These are phyloP conservation scores for Trichopoda pennipes DNA, from an alignment of 2,888 invertebrate species.

Conservation along the genomic window DNA sequence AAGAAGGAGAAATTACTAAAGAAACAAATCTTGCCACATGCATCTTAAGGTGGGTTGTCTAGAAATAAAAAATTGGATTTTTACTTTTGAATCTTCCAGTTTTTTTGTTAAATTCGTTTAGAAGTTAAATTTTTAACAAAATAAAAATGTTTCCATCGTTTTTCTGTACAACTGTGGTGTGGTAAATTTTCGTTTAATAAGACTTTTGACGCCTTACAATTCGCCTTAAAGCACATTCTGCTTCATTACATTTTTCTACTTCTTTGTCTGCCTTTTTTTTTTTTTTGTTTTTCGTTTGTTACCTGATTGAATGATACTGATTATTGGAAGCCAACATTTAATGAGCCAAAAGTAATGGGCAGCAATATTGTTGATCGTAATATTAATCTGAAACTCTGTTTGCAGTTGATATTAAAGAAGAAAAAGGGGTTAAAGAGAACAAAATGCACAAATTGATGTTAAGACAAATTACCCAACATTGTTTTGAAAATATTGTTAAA, in stretches of 20 bases:
- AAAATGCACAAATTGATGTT: conserved; percentile 47
- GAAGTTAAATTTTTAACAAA: conserved; percentile 11
- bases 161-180: conserved; percentile 67
- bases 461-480: conserved; percentile 62
- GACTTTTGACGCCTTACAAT: conserved; percentile 77
- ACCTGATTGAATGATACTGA: conserved; percentile 67
- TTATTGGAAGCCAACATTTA: conserved; percentile 68
- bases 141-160: conserved; percentile 36
- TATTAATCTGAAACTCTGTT: neutral
- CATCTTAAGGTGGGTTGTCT: conserved; percentile 36
- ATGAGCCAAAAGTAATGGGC: conserved; percentile 65
- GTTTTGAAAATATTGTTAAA: conserved; percentile 23
- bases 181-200: conserved; percentile 79
- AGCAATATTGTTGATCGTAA: neutral
- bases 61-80: conserved; percentile 34
- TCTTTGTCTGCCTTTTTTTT: neutral
- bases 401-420: conserved; percentile 11
- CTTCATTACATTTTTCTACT: too few relatives aligned
- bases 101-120: neutral
- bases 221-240: conserved; percentile 48
- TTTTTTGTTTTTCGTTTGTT: neutral
- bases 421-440: conserved; percentile 35
- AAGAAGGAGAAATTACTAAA: conserved; percentile 20
- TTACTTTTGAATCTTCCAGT: conserved; percentile 8
- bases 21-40: conserved; percentile 61